Evolutionary conservation across 1,140 invertebrate genomes (phyloP).

Genomic region (Apis dorsata): DNA sequence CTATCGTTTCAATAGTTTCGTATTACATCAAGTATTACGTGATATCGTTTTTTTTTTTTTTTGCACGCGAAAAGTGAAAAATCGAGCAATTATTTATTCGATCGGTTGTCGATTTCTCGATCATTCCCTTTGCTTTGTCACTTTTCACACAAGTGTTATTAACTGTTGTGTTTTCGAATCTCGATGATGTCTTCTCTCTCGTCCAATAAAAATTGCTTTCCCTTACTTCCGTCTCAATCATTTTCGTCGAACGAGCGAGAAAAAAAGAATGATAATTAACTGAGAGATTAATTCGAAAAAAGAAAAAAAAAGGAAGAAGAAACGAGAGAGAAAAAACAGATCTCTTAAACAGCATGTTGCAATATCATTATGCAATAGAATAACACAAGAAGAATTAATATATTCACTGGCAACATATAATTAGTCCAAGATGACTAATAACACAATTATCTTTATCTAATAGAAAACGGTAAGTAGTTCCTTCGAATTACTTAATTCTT

Average conservation of each 20-base stretch:
- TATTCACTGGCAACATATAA: not conserved
- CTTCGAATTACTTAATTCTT: too few species aligned
- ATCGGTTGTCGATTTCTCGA: not conserved
- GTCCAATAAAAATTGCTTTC: not conserved
- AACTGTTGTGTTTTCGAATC: too few species aligned
- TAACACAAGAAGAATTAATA: not conserved
- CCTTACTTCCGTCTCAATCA: not conserved
- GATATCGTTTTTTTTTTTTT: not conserved
- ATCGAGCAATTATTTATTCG: not conserved
- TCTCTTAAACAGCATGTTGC: not conserved
- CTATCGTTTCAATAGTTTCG: conserved; percentile 28
- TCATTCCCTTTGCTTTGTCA: not conserved
- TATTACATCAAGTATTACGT: conserved; percentile 30
- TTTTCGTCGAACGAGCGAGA: too few species aligned
- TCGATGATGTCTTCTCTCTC: too few species aligned
- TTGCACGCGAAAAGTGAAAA: not conserved
- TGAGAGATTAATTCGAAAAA: too few species aligned
- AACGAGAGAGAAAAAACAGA: too few species aligned
- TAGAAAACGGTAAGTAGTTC: too few species aligned
- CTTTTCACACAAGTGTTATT: too few species aligned
- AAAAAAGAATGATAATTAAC: not conserved
- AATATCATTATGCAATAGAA: conserved; percentile 10
- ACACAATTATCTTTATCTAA: not conserved
- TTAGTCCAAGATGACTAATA: not conserved
- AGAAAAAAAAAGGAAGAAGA: too few species aligned